Percentiles rank a stretch among this genome's conserved stretches.
Conservation (phyloP, 1,140 invertebrate genomes). For the Pseudachorutes palmiensis region DNA sequence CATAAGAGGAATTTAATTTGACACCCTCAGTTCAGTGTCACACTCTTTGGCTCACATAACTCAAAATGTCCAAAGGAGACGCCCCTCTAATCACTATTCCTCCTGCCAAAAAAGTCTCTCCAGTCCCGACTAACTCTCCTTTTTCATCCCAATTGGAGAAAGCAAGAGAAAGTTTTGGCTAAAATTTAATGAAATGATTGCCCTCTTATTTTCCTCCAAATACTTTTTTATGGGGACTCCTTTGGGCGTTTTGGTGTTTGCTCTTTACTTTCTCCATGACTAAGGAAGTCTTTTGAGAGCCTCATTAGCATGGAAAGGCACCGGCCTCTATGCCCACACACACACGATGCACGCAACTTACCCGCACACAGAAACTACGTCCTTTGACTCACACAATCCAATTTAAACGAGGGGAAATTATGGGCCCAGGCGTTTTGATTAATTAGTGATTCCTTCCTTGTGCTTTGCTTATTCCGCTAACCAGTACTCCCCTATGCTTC, state of each 20-base stretch:
- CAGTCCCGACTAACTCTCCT: no score
- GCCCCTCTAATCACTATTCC: neutral
- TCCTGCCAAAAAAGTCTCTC: no score
- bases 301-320: constrained; percentile 12
- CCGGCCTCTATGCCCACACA: neutral
- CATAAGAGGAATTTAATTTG: constrained; percentile 12
- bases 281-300: neutral
- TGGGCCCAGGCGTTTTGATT: constrained; percentile 15
- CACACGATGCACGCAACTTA: constrained; percentile 2
- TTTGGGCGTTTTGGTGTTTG: no score
- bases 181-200: neutral
- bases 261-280: neutral
- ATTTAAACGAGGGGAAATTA: neutral
- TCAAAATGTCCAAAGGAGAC: neutral
- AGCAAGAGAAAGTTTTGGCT: no score
- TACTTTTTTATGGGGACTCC: neutral
- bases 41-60: neutral
- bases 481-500: neutral
- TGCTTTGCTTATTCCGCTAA: constrained; percentile 19
- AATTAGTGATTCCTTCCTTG: constrained; percentile 29
- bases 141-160: no score
- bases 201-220: constrained; percentile 1
- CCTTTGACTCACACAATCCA: no score
- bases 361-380: neutral
- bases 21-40: neutral